Base-by-base conservation (phyloP, 1,140 invertebrate genomes). In the Drosophila arawakana region DNA sequence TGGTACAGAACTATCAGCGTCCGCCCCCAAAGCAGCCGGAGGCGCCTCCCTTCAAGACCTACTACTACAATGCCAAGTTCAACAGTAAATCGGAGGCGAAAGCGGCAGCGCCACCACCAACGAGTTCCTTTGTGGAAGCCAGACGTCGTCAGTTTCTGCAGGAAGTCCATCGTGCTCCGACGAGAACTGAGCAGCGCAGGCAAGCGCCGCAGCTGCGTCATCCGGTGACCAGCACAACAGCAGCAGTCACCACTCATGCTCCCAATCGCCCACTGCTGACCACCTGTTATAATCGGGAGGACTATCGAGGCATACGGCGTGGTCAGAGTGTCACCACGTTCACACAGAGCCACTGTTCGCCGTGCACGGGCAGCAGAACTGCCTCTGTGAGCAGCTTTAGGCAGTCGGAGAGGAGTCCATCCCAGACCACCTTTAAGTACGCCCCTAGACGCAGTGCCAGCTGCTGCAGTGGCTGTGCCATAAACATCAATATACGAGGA, bases 401-500 rank as follows among this genome's bases (percentile, higher is more conserved):
- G 13, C 35, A 41, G 6, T 43, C 47, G 11, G 34, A 34, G 25
- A 49, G 18, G 13, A 63, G 39, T 30, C 18, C 0, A 11, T 59
- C 57, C 3, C 35, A 39, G 9, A 50, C 80, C 15, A 65, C 74
- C 2, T 10, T 21, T 18, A 50, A 60, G 25, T 18, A 68, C 8
- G 15, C 11, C 7, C 30, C 46, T 3, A 59, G 49, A 30, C 46
- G 52, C n/a, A 85, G 55, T 37, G 63, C 30, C 3, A 76, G 81
- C 25, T 35, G 15, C 10, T 52, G 73, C 37, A 85, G 78, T 1
- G 78, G 80, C 9, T 91, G 85, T 49, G 69, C 78, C 10, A 91
- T 91, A 0, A 90, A 85, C 63, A 90, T 91, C 2, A 90, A 80
- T 21, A 91, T 90, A 3, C 72, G 65, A n/a, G 55, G 41, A 13